Evolutionary conservation across 2,888 invertebrate species (phyloP).

Genomic region (Euzophera pinguis): DNA sequence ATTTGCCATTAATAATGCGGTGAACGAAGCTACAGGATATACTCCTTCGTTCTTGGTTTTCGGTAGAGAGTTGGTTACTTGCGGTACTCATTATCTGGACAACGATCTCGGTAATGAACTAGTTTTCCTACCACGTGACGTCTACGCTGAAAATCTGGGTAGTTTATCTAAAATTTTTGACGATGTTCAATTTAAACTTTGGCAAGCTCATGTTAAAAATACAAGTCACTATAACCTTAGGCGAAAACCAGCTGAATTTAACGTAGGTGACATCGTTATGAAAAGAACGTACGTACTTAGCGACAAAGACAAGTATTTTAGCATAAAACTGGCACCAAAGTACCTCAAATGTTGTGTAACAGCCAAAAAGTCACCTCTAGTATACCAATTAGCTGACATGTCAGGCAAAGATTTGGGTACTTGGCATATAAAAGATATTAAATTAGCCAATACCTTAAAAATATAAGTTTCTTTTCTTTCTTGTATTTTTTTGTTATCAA

Average conservation of each 20-base stretch:
- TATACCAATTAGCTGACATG: conserved; percentile 2
- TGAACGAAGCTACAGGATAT: conserved; percentile 1
- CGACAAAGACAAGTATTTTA: conserved; percentile 16
- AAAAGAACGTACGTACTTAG: conserved; percentile 16
- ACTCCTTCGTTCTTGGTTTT: conserved; percentile 9
- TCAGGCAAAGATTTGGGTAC: not conserved
- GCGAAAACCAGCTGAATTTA: conserved; percentile 18
- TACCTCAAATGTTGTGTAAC: not conserved
- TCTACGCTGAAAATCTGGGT: not conserved
- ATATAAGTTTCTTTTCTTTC: too few relatives aligned
- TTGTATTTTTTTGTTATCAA: too few relatives aligned
- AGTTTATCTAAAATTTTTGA: conserved; percentile 17
- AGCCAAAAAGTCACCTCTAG: not conserved
- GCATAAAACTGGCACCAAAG: conserved; percentile 18
- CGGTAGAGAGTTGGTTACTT: conserved; percentile 6
- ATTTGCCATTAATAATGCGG: not conserved
- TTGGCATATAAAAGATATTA: conserved; percentile 7
- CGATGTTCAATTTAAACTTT: conserved; percentile 18
- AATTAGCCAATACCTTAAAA: not conserved
- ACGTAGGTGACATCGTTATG: conserved; percentile 23
- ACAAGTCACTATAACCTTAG: conserved; percentile 22
- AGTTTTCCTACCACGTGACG: not conserved
- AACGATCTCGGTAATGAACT: conserved; percentile 18
- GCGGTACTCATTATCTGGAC: conserved; percentile 15
- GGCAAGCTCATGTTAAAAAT: conserved; percentile 21